Conservation (phyloP, 2,888 invertebrate species). For the Philereme vetulata region DNA sequence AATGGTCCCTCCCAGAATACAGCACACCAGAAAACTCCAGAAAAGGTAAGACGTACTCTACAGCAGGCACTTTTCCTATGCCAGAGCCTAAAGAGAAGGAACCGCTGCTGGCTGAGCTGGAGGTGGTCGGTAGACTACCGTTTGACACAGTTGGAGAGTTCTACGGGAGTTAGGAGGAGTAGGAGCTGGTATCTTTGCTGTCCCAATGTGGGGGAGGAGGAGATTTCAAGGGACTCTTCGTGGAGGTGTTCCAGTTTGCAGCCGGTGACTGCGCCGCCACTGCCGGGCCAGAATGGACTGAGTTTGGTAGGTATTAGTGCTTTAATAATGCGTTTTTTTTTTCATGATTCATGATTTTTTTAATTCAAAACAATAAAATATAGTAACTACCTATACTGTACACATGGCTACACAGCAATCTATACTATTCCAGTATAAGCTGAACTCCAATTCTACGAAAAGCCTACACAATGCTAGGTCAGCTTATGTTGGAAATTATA, state of each 20-base stretch:
- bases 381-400: too few relatives aligned
- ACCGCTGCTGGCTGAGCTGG: constrained; percentile 70
- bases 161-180: constrained; percentile 77
- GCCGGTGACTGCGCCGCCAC: constrained; percentile 71
- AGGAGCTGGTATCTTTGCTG: constrained; percentile 86
- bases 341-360: too few relatives aligned
- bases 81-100: constrained; percentile 76
- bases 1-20: constrained; percentile 65
- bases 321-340: not conserved
- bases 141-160: constrained; percentile 64
- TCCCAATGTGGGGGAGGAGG: constrained; percentile 72
- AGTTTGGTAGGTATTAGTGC: constrained; percentile 31
- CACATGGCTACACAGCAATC: too few relatives aligned
- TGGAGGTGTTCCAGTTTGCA: constrained; percentile 75
- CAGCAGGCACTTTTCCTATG: constrained; percentile 79
- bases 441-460: too few relatives aligned
- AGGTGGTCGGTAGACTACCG: constrained; percentile 69
- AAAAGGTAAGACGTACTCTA: constrained; percentile 74
- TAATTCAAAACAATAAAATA: too few relatives aligned
- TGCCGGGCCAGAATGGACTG: constrained; percentile 59
- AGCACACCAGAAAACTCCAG: constrained; percentile 61
- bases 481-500: too few relatives aligned
- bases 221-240: constrained; percentile 69
- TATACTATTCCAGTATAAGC: too few relatives aligned
- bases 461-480: too few relatives aligned